phyloP scores from a whole-genome alignment of 2,888 invertebrate genomes.

The Napeogenes inachia region DNA sequence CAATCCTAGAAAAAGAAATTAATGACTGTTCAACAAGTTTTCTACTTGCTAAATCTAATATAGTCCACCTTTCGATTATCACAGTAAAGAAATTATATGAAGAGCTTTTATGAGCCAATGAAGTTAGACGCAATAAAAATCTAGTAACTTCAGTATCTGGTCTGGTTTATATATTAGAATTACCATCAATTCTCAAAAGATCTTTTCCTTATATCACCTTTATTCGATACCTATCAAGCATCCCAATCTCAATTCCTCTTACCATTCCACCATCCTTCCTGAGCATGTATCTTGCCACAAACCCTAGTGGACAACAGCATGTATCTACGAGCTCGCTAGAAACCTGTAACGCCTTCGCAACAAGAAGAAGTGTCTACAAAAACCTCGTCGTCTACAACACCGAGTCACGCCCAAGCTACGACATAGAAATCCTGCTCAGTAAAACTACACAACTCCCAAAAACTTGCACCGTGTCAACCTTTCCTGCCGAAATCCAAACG shows the following conservation, averaged over 20 bases:
- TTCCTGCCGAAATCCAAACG: slow-evolving; percentile 20
- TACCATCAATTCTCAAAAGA: slow-evolving; percentile 17
- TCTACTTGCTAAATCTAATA: slow-evolving; percentile 5
- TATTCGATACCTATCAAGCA: slow-evolving; percentile 37
- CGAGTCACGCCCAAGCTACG: slow-evolving; percentile 18
- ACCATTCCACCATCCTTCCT: slow-evolving; percentile 24
- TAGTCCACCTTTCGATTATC: too few relatives aligned
- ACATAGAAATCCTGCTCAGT: slow-evolving; percentile 25
- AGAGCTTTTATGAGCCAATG: slow-evolving; percentile 1
- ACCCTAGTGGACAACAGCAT: too few relatives aligned
- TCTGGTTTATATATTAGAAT: too few relatives aligned
- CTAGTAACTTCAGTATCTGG: slow-evolving; percentile 25
- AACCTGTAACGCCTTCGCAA: slow-evolving; percentile 28
- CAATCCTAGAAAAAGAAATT: slow-evolving; percentile 32
- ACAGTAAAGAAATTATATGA: too few relatives aligned
- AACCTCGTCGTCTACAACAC: slow-evolving; percentile 26
- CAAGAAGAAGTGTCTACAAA: slow-evolving; percentile 27
- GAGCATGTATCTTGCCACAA: too few relatives aligned
- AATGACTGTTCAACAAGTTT: slow-evolving; percentile 31
- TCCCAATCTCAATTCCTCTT: slow-evolving; percentile 28
- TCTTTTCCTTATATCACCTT: slow-evolving; percentile 33
- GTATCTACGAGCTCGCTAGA: slow-evolving; percentile 15
- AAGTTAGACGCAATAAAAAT: slow-evolving; percentile 25
- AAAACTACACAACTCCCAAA: slow-evolving; percentile 20
- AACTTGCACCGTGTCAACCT: slow-evolving; percentile 26